These are phyloP conservation scores for Hylaeus anthracinus DNA, from an alignment of 1,140 invertebrate species.

Conservation along the genomic window DNA sequence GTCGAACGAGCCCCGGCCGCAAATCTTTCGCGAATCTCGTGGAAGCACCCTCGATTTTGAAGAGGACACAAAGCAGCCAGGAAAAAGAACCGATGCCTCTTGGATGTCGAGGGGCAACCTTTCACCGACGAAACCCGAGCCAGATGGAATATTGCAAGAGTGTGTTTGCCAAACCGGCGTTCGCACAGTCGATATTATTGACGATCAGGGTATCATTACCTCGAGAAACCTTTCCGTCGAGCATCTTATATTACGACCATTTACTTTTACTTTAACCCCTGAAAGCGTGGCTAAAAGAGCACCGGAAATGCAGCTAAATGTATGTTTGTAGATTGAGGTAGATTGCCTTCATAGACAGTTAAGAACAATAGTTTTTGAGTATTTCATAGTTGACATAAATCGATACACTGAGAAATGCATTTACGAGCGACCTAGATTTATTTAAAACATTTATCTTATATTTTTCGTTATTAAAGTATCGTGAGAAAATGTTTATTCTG, in stretches of 20 bases:
- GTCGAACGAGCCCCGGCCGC: slow-evolving; percentile 4
- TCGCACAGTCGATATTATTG: neutral
- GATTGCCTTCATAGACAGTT: too few species aligned
- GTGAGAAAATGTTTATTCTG: too few species aligned
- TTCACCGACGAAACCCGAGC: slow-evolving; percentile 34
- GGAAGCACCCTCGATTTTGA: neutral
- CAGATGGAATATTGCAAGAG: slow-evolving; percentile 11
- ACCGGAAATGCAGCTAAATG: too few species aligned
- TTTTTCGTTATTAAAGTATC: too few species aligned
- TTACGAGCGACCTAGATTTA: too few species aligned
- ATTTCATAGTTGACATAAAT: too few species aligned
- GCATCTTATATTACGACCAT: neutral
- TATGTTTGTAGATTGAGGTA: neutral
- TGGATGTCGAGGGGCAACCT: slow-evolving; percentile 20
- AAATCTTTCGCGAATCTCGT: slow-evolving; percentile 29
- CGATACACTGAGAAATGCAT: too few species aligned
- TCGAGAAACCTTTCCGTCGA: neutral
- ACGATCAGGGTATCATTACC: slow-evolving; percentile 22
- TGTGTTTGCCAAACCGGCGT: slow-evolving; percentile 27
- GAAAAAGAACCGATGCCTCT: neutral
- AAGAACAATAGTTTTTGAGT: too few species aligned
- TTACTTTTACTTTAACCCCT: neutral
- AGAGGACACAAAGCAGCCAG: neutral
- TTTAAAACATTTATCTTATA: too few species aligned
- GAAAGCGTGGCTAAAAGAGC: too few species aligned